Percentiles rank a stretch among this genome's conserved stretches.
phyloP scores from a whole-genome alignment of 35 echinoderm and acorn worm species.

The Holothuria glaberrima region DNA sequence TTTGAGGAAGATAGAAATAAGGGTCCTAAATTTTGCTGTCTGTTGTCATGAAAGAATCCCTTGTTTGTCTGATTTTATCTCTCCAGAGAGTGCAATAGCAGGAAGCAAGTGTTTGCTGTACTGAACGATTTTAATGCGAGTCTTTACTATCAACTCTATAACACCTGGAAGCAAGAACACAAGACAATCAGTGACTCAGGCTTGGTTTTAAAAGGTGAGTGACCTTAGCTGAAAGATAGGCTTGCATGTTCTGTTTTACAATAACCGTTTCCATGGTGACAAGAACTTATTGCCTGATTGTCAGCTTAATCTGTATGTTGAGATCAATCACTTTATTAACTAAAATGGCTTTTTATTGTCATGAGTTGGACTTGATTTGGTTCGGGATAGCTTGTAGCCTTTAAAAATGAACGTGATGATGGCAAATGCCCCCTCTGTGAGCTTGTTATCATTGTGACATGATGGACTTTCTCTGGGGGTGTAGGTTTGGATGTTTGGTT shows the following conservation, averaged over 20 bases:
- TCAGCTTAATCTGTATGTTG: neutral
- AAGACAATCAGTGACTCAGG: conserved; percentile 95
- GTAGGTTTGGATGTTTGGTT: neutral
- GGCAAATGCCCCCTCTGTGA: too few relatives aligned
- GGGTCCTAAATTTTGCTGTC: too few relatives aligned
- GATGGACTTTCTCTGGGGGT: neutral
- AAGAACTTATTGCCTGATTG: neutral
- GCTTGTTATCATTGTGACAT: neutral
- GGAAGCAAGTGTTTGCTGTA: conserved; percentile 92
- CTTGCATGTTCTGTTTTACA: neutral
- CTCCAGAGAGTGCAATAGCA: conserved; percentile 86
- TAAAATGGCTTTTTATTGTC: neutral
- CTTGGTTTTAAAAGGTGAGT: conserved; percentile 86
- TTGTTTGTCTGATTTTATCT: neutral
- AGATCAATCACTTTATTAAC: neutral
- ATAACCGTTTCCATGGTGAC: neutral
- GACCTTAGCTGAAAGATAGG: neutral
- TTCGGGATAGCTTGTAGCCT: neutral
- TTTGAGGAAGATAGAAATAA: too few relatives aligned
- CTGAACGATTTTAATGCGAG: conserved; percentile 89
- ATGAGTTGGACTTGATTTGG: neutral
- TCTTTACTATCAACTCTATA: conserved; percentile 76
- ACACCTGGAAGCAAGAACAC: conserved; percentile 85
- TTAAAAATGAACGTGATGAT: neutral
- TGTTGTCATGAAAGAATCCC: too few relatives aligned